Evolutionary conservation across 2,888 invertebrate genomes (phyloP).

Genomic region (Brassicogethes aeneus): DNA sequence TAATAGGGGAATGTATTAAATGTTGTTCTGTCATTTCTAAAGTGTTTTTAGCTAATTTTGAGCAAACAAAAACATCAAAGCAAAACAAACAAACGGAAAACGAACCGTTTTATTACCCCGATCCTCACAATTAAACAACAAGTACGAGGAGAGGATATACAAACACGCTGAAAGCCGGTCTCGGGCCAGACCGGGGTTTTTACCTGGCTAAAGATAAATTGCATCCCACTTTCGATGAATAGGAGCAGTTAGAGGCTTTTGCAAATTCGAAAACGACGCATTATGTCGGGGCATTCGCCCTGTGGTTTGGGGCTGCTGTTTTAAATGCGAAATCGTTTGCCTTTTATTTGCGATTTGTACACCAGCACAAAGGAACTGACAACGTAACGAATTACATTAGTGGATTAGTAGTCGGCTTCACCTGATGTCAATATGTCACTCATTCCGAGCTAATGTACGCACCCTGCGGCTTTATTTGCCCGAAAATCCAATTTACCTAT

Average conservation of each 20-base stretch:
- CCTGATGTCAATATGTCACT: slow-evolving; percentile 32
- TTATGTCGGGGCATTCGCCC: slow-evolving; percentile 17
- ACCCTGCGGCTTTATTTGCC: background rate
- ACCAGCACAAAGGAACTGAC: slow-evolving; percentile 31
- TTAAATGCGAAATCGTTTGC: slow-evolving; percentile 28
- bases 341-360: slow-evolving; percentile 32
- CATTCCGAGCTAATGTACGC: slow-evolving; percentile 1
- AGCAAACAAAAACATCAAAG: no score
- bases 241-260: slow-evolving; percentile 23
- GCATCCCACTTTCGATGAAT: slow-evolving; percentile 19
- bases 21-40: no score
- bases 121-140: background rate
- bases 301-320: slow-evolving; percentile 23
- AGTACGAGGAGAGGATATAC: background rate
- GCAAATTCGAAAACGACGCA: slow-evolving; percentile 12
- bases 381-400: slow-evolving; percentile 39
- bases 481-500: background rate
- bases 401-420: slow-evolving; percentile 35
- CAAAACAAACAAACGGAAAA: no score
- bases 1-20: no score
- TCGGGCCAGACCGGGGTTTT: no score
- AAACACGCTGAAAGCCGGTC: background rate
- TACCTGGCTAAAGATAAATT: slow-evolving; percentile 26
- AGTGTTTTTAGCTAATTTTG: no score
- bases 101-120: background rate